Percentiles rank a stretch among this genome's conserved stretches.
These are phyloP conservation scores for Solenopsis fugax DNA, from an alignment of 1,140 invertebrate genomes.

Conservation along the genomic window DNA sequence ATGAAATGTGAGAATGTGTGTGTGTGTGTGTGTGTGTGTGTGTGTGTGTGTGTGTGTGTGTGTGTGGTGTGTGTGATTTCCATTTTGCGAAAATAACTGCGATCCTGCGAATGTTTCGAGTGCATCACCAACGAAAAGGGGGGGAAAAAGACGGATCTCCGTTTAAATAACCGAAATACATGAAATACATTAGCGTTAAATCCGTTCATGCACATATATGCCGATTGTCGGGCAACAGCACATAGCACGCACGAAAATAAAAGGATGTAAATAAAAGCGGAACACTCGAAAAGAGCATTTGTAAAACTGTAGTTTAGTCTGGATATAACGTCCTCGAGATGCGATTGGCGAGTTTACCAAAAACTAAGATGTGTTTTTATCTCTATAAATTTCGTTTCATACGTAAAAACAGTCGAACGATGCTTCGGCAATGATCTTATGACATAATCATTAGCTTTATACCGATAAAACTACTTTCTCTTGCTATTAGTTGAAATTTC, in stretches of 20 bases:
- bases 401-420: slow-evolving; percentile 5
- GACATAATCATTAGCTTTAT: neutral
- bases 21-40: no score
- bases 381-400: neutral
- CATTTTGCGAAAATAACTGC: neutral
- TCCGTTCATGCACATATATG: slow-evolving; percentile 32
- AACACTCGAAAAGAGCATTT: slow-evolving; percentile 54
- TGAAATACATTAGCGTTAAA: slow-evolving; percentile 49
- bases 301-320: slow-evolving; percentile 61
- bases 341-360: slow-evolving; percentile 16
- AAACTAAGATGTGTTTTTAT: slow-evolving; percentile 10
- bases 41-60: no score
- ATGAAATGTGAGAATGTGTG: neutral
- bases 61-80: neutral
- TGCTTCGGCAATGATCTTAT: neutral
- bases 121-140: neutral
- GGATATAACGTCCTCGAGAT: slow-evolving; percentile 32
- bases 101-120: slow-evolving; percentile 22
- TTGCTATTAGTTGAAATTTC: neutral
- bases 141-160: neutral
- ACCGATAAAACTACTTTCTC: slow-evolving; percentile 29
- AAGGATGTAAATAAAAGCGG: slow-evolving; percentile 68
- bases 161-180: slow-evolving; percentile 35
- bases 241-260: slow-evolving; percentile 42
- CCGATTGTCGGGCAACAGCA: slow-evolving; percentile 23